Evolutionary conservation across 2,113 vertebrate species (phyloP), one percentile per base, ranked within the genome.

Genomic region (Eubucco bourcierii): DNA sequence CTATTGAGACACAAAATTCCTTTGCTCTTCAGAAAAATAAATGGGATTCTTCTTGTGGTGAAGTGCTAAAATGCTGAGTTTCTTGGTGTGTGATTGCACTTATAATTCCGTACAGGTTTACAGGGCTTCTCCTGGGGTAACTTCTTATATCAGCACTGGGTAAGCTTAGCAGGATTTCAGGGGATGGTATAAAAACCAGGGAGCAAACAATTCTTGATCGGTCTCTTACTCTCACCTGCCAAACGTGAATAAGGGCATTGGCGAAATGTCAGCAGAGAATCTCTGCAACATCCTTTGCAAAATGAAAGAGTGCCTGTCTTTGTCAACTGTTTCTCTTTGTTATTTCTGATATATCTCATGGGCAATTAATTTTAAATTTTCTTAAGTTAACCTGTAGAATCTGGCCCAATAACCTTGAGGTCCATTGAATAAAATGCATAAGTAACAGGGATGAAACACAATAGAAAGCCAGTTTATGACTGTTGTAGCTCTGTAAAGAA

Each of bases 21-120:
- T 73, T 78, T 80, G 21, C n/a, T 12, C 52, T 53, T 84, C 34
- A 46, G 83, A 63, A 50, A 80, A 88, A 67, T 25, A 87, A 58
- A 58, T 21, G 7, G 6, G 1, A 4, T 59, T 91, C 63, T 11
- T 72, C 31, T 65, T 61, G 31, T 67, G 23, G 3, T 19, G 5
- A 34, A 47, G 24, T 52, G 21, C 73, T 64, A 47, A 84, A 74
- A 72, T 59, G 37, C 16, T 85, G 39, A 6, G 34, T 91, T 75
- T 82, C 29, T 72, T 0, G 0, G 7, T 39, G n/a, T 67, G 9
- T 6, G 1, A 50, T 56, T 21, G 31, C 10, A 72, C 4, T 12
- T 56, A 10, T 21, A 87, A 52, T 18, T 67, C 20, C 8, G 27
- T 21, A 55, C 2, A 63, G 19, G 15, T 82, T 70, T 77, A 34